Conservation (phyloP, 1,140 invertebrate species). For the Solen grandis region DNA sequence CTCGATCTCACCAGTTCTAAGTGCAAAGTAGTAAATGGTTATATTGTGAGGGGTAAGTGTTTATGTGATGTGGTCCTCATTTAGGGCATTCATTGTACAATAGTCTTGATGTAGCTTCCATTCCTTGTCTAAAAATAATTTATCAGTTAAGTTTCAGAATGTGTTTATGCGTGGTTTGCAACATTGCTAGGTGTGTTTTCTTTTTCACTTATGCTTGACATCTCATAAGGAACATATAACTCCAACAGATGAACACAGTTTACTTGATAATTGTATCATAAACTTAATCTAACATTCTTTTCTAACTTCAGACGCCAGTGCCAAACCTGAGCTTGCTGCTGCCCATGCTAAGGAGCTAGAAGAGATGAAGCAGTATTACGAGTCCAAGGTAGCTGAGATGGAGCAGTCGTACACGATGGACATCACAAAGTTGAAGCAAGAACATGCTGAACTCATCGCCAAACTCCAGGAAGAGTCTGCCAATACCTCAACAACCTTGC, state of each 20-base stretch:
- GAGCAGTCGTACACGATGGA: constrained; percentile 58
- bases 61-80: no score
- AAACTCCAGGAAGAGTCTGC: constrained; percentile 30
- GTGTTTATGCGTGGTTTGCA: no score
- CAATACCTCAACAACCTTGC: not conserved
- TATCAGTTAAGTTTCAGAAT: no score
- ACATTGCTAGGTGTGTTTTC: not conserved
- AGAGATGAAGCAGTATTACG: constrained; percentile 64
- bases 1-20: no score
- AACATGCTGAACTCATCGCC: constrained; percentile 36
- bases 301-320: constrained; percentile 44
- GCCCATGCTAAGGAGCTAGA: constrained; percentile 60
- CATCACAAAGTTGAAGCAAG: constrained; percentile 52
- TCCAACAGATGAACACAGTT: not conserved
- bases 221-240: not conserved
- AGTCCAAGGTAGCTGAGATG: constrained; percentile 65
- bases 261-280: not conserved
- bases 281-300: not conserved
- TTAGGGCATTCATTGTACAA: no score
- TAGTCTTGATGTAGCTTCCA: no score
- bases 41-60: no score
- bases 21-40: no score
- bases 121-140: no score
- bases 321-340: constrained; percentile 44
- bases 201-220: not conserved